A percentile compares a stretch with the other conserved stretches of the same genome.
These are phyloP conservation scores for Platycheirus albimanus DNA, from an alignment of 2,888 invertebrate species.

Conservation along the genomic window DNA sequence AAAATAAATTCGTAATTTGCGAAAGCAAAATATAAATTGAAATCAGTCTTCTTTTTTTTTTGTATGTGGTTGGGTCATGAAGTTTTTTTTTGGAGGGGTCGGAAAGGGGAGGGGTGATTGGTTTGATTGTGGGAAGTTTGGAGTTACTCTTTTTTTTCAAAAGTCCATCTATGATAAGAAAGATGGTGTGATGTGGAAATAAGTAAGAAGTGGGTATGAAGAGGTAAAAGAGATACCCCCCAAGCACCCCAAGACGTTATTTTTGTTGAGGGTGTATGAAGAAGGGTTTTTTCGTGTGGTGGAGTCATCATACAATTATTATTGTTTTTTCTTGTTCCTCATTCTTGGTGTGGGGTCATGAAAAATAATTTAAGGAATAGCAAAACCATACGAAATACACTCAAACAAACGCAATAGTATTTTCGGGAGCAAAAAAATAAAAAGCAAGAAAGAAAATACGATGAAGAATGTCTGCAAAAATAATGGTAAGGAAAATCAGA, in stretches of 20 bases:
- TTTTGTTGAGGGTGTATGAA: slow-evolving; percentile 29
- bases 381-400: slow-evolving; percentile 52
- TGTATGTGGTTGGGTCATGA: slow-evolving; percentile 2
- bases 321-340: slow-evolving; percentile 34
- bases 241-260: slow-evolving; percentile 33
- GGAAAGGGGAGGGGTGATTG: slow-evolving; percentile 1
- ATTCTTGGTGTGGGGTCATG: slow-evolving; percentile 63
- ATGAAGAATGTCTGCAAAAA: slow-evolving; percentile 73
- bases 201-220: slow-evolving; percentile 62
- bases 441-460: slow-evolving; percentile 37
- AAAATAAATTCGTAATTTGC: slow-evolving; percentile 72
- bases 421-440: slow-evolving; percentile 13
- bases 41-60: slow-evolving; percentile 42
- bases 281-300: slow-evolving; percentile 67
- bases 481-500: slow-evolving; percentile 68
- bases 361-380: slow-evolving; percentile 68
- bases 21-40: slow-evolving; percentile 71
- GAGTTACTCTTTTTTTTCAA: slow-evolving; percentile 14
- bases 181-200: slow-evolving; percentile 54
- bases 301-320: slow-evolving; percentile 65
- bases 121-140: slow-evolving; percentile 53
- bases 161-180: slow-evolving; percentile 62
- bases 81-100: too few relatives aligned
- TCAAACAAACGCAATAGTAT: slow-evolving; percentile 19
- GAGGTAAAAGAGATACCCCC: slow-evolving; percentile 27